A percentile compares a stretch with the other conserved stretches of the same genome.
Evolutionary conservation across 1,140 invertebrate species (phyloP).

Genomic region (Eriocheir sinensis): DNA sequence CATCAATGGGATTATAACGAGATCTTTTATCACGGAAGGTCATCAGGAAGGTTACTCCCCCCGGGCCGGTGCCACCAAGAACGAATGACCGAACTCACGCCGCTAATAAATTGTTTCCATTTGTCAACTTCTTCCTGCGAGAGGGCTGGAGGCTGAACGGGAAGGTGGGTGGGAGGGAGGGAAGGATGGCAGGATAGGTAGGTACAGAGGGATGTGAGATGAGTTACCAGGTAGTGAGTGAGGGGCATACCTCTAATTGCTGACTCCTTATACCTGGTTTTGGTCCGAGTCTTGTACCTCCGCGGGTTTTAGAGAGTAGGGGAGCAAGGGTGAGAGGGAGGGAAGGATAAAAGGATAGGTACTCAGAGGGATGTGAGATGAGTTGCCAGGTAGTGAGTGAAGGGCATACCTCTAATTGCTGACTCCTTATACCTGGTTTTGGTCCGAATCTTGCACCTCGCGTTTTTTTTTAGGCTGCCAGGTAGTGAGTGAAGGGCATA

Average conservation of each 20-base stretch:
- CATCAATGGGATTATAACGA: constrained; percentile 41
- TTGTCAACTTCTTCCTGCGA: constrained; percentile 62
- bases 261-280: no score
- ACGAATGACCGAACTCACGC: constrained; percentile 60
- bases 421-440: no score
- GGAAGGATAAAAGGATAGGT: no score
- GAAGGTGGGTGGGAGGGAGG: no score
- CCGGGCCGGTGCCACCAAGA: constrained; percentile 46
- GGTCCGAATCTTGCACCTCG: no score
- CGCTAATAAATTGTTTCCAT: constrained; percentile 70
- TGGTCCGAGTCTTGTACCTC: no score
- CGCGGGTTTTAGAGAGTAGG: no score
- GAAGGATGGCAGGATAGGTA: no score
- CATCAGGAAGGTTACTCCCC: constrained; percentile 57
- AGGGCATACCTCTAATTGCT: neutral
- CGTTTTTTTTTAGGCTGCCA: neutral
- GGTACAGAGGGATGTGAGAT: no score
- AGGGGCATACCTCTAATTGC: neutral
- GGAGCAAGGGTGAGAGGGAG: no score
- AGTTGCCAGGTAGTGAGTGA: constrained; percentile 48
- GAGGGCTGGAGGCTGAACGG: neutral
- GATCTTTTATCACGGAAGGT: constrained; percentile 60
- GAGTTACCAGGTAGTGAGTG: constrained; percentile 48
- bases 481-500: neutral
- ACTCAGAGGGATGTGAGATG: no score